Base-by-base conservation (phyloP, 2,113 vertebrate species). In the Neogale vison region DNA sequence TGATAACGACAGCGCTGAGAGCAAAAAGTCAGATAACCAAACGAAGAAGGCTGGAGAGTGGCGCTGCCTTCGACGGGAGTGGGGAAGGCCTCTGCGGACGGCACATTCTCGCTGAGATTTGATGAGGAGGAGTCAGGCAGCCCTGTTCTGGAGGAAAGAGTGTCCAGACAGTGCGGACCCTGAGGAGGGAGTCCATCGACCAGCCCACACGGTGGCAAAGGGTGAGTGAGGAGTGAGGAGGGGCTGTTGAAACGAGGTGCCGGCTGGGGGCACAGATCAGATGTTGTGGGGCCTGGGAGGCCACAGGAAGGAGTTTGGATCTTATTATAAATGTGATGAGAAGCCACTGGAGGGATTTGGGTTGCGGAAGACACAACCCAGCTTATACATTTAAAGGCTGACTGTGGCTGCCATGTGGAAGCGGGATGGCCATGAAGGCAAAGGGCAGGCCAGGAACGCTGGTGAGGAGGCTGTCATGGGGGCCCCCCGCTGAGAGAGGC, bases 171-270 rank as follows among this genome's bases (percentile, higher is more conserved):
- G 36, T 26, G 29, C 12, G n/a, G 71, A 50, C n/a, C n/a, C 42
- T 10, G 20, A 36, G 26, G 36, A 69, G 23, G 1, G 42, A 50
- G 52, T 34, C 21, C 1, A 17, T 31, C 1, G 47, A 84, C 4
- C 45, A 36, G 4, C 23, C 26, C 29, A 2, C 0, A 4, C 1
- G 6, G 7, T 63, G 4, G 24, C 11, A 29, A 31, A 34, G 39
- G 26, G 77, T 13, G 39, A 52, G 8, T 4, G 6, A 83, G 47
- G 39, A 81, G 7, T 3, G 1, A 69, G 72, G 47, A 84, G 0
- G 0, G 23, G 5, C 24, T 24, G 17, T 9, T 10, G 42, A 88
- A 72, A 69, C 0, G 61, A 47, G n/a, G 3, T 7, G n/a, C 1
- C 34, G 31, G 84, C 4, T 4, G 8, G 24, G 5, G 42, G 10